Percentiles rank a stretch among this genome's conserved stretches.
These are phyloP conservation scores for Chaunax sp. DNA, from an alignment of 2,797 vertebrate genomes.

Conservation along the genomic window DNA sequence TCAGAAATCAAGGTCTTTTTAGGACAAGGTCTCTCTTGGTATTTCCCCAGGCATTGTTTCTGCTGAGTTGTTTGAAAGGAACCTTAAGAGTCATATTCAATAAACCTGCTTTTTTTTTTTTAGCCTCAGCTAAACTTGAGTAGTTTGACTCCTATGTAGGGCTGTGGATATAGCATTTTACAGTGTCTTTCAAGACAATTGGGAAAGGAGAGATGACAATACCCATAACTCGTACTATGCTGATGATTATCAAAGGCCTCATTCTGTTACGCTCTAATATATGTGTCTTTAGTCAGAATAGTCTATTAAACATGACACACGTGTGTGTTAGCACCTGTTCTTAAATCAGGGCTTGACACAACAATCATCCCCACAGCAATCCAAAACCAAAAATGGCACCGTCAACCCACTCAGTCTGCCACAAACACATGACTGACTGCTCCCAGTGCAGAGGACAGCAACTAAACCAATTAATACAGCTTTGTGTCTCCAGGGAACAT, in stretches of 20 bases:
- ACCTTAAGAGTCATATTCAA: too few species aligned
- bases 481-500: conserved; percentile 51
- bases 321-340: conserved; percentile 20
- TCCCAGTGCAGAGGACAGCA: conserved; percentile 29
- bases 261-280: too few species aligned
- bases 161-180: too few species aligned
- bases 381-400: conserved; percentile 26
- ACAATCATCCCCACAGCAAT: conserved; percentile 21
- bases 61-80: too few species aligned
- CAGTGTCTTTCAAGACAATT: too few species aligned
- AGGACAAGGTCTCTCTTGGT: too few species aligned
- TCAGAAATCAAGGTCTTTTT: too few species aligned
- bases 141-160: too few species aligned
- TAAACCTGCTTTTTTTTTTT: not conserved
- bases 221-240: too few species aligned
- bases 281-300: conserved; percentile 9
- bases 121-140: too few species aligned
- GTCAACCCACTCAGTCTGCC: conserved; percentile 35
- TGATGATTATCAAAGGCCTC: not conserved
- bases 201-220: too few species aligned
- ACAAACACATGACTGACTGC: conserved; percentile 19
- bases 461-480: conserved; percentile 66
- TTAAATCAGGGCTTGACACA: conserved; percentile 18
- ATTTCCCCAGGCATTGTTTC: too few species aligned
- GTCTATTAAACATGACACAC: conserved; percentile 38